phyloP scores from a whole-genome alignment of 2,888 invertebrate species.

The Coecobrya sp. region DNA sequence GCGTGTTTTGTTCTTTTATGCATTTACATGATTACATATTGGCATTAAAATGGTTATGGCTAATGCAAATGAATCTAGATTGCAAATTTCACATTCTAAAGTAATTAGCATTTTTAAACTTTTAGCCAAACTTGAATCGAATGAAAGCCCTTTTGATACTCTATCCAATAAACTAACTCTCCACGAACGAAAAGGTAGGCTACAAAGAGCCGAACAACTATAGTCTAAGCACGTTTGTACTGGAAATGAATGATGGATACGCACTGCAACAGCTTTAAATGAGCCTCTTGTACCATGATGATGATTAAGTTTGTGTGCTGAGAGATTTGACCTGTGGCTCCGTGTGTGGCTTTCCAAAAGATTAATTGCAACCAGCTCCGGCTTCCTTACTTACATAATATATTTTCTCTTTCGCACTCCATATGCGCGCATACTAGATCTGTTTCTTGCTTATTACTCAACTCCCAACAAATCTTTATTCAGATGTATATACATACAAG shows the following conservation, averaged over 20 bases:
- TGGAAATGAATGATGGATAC: conserved; percentile 76
- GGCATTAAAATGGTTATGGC: not conserved
- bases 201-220: conserved; percentile 22
- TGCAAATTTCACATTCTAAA: not conserved
- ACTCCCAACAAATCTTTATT: conserved; percentile 2
- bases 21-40: not conserved
- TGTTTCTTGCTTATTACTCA: not conserved
- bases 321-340: conserved; percentile 82
- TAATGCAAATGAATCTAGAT: too few relatives aligned
- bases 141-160: not conserved
- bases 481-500: conserved; percentile 6
- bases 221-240: conserved; percentile 46
- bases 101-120: not conserved
- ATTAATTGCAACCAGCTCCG: conserved; percentile 81
- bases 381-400: conserved; percentile 81
- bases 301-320: conserved; percentile 81
- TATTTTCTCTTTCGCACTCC: conserved; percentile 65
- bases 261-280: conserved; percentile 79
- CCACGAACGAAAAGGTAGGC: not conserved
- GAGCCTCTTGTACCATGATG: conserved; percentile 80
- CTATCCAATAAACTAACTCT: not conserved
- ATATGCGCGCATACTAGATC: not conserved
- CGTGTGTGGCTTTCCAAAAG: conserved; percentile 81
- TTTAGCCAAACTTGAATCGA: not conserved
- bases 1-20: too few relatives aligned